Conservation (phyloP, 2,888 invertebrate species). For the Drosophila gaucha region DNA sequence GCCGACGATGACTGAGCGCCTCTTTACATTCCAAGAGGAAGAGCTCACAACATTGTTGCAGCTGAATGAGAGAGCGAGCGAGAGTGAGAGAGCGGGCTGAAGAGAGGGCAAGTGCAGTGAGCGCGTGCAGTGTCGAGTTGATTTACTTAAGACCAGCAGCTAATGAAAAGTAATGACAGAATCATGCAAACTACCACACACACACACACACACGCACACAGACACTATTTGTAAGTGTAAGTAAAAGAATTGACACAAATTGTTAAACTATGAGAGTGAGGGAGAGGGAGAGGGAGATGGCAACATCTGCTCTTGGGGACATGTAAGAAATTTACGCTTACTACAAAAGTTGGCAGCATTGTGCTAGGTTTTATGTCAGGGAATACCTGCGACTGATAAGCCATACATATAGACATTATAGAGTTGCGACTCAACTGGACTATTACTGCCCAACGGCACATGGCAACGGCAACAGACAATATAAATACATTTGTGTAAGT, state of each 20-base stretch:
- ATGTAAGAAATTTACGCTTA: not conserved
- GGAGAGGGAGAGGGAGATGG: not conserved
- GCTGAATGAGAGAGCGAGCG: not conserved
- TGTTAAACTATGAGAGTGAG: not conserved
- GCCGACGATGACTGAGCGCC: constrained; percentile 21
- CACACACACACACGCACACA: not conserved
- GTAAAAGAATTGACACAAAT: constrained; percentile 9
- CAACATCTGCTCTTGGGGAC: not conserved
- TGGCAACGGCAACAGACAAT: constrained; percentile 38
- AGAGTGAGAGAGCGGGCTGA: not conserved
- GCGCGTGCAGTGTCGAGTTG: constrained; percentile 26
- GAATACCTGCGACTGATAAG: constrained; percentile 46
- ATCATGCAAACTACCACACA: constrained; percentile 54
- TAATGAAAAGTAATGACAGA: constrained; percentile 63
- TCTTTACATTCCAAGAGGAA: constrained; percentile 38
- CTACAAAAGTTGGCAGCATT: constrained; percentile 28
- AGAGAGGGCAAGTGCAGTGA: not conserved
- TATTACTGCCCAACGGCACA: constrained; percentile 21
- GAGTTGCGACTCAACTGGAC: constrained; percentile 12
- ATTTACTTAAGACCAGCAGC: constrained; percentile 40
- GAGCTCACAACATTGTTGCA: constrained; percentile 11
- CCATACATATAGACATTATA: not conserved
- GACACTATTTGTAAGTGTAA: not conserved
- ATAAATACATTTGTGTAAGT: constrained; percentile 5
- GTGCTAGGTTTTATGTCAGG: constrained; percentile 46